Conservation (phyloP, 1,140 invertebrate genomes). For the Drosophila lowei region DNA sequence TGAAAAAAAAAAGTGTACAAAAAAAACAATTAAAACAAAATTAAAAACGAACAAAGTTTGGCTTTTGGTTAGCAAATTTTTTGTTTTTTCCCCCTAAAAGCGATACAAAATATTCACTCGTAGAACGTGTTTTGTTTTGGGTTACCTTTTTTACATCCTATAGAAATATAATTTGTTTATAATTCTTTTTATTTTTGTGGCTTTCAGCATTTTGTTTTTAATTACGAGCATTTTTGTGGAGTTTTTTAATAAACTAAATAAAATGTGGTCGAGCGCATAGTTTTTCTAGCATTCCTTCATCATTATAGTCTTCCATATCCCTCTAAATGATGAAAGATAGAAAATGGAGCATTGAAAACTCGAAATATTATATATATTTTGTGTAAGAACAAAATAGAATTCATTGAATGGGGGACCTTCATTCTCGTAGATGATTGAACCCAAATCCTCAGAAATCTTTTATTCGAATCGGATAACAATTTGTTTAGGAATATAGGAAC, state of each 20-base stretch:
- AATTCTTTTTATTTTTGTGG: neutral
- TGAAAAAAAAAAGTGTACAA: slow-evolving; percentile 19
- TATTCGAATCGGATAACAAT: no score
- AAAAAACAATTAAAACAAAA: slow-evolving; percentile 23
- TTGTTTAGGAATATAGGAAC: no score
- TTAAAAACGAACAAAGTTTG: slow-evolving; percentile 37
- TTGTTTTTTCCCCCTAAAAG: slow-evolving; percentile 42
- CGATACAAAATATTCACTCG: slow-evolving; percentile 43
- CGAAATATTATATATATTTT: no score
- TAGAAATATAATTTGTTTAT: no score
- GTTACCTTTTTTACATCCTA: no score
- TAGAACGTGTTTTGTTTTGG: slow-evolving; percentile 22
- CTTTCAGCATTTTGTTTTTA: slow-evolving; percentile 11
- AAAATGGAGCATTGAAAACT: no score
- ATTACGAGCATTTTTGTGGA: slow-evolving; percentile 10
- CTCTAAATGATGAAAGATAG: no score
- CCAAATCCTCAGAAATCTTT: no score
- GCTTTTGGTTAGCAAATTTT: slow-evolving; percentile 46
- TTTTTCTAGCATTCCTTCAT: neutral
- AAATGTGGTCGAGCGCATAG: slow-evolving; percentile 1
- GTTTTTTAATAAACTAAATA: neutral
- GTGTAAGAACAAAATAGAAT: no score
- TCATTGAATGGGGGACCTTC: no score
- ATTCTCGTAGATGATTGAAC: no score
- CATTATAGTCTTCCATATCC: no score